phyloP scores from a whole-genome alignment of 1,140 invertebrate genomes.

The Vanessa tameamea region DNA sequence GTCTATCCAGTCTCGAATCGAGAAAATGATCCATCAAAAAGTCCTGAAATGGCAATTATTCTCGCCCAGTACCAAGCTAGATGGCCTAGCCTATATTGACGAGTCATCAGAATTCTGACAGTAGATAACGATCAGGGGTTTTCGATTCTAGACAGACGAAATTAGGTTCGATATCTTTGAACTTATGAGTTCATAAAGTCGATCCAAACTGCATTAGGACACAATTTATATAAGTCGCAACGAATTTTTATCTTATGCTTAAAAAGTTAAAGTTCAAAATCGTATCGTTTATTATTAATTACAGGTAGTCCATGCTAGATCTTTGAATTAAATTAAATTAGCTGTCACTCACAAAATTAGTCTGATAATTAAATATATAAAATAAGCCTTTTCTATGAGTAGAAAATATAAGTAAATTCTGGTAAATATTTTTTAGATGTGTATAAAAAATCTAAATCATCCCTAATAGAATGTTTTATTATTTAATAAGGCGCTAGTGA shows the following conservation, averaged over 20 bases:
- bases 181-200: too few species aligned
- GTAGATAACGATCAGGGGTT: too few species aligned
- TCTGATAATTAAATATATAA: background rate
- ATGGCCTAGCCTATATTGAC: too few species aligned
- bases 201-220: too few species aligned
- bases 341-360: conserved; percentile 9
- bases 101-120: too few species aligned
- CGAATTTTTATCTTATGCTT: background rate
- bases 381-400: conserved; percentile 3
- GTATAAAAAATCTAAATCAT: background rate
- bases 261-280: background rate
- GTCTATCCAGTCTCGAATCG: too few species aligned
- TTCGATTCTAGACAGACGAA: too few species aligned
- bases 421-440: conserved; percentile 7
- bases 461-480: background rate
- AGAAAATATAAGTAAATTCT: conserved; percentile 5
- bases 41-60: too few species aligned
- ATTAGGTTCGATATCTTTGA: too few species aligned
- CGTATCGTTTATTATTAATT: background rate
- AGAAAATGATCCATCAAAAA: too few species aligned
- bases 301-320: conserved; percentile 2
- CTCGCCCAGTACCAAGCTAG: too few species aligned
- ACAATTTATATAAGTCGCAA: background rate
- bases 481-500: conserved; percentile 1
- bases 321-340: conserved; percentile 2